Percentiles rank a stretch among this genome's conserved stretches.
phyloP scores from a whole-genome alignment of 2,113 vertebrate genomes.

The Bos indicus region DNA sequence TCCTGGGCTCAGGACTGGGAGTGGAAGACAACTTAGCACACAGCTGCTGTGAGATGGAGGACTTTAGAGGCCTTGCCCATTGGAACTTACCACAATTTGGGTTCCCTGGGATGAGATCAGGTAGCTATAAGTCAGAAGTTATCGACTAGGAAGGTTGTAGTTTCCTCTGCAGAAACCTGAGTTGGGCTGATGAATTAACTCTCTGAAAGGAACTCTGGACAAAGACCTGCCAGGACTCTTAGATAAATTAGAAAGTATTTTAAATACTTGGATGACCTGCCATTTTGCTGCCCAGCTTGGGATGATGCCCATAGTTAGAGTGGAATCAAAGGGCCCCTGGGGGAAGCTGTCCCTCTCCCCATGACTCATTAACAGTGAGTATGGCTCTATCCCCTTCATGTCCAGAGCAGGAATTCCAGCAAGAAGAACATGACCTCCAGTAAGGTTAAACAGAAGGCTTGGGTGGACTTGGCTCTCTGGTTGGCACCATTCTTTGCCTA shows the following conservation, averaged over 20 bases:
- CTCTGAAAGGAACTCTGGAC: background rate
- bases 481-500: background rate
- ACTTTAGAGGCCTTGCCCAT: background rate
- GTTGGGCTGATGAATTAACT: background rate
- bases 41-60: background rate
- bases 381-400: rapidly evolving
- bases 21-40: background rate
- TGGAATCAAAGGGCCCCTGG: background rate
- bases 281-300: background rate
- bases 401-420: background rate
- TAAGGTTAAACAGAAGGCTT: rapidly evolving
- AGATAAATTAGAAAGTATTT: background rate
- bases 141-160: background rate
- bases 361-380: rapidly evolving
- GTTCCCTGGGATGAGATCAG: background rate
- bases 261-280: background rate
- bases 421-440: background rate
- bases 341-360: background rate
- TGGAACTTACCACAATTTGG: background rate
- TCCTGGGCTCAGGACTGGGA: background rate
- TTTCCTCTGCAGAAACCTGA: background rate
- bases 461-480: rapidly evolving
- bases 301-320: background rate
- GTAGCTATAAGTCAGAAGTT: background rate
- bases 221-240: background rate